Evolutionary conservation across 1,140 invertebrate species (phyloP).

Genomic region (Nebria ingens): DNA sequence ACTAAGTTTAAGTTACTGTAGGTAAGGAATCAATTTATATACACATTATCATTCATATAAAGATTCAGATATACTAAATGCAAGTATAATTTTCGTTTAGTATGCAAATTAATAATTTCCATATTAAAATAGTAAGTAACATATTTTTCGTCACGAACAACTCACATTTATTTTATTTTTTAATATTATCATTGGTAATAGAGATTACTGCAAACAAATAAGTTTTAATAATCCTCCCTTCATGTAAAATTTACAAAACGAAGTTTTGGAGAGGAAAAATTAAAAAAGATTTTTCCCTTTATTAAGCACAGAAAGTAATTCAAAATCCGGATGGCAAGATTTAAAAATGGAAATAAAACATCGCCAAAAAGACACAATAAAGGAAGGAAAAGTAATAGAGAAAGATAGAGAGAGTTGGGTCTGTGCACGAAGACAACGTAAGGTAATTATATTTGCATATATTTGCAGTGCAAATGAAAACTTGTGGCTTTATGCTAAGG

Average conservation of each 20-base stretch:
- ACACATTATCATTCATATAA: no score
- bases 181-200: no score
- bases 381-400: neutral
- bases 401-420: neutral
- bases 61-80: neutral
- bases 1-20: no score
- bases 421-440: neutral
- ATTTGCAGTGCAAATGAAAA: constrained; percentile 9
- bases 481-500: constrained; percentile 2
- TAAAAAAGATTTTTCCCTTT: no score
- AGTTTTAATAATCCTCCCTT: neutral
- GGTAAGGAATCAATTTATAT: no score
- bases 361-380: neutral
- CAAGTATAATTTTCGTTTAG: constrained; percentile 4
- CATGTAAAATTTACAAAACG: neutral
- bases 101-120: neutral
- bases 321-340: neutral
- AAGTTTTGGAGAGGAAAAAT: neutral
- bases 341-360: neutral
- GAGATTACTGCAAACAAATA: neutral
- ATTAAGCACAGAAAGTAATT: neutral
- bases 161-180: no score
- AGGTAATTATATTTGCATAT: constrained; percentile 8
- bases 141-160: neutral
- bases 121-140: neutral